Percentiles rank a stretch among this genome's conserved stretches.
Evolutionary conservation across 2,113 vertebrate genomes (phyloP).

Genomic region (mouse (Mus musculus)): DNA sequence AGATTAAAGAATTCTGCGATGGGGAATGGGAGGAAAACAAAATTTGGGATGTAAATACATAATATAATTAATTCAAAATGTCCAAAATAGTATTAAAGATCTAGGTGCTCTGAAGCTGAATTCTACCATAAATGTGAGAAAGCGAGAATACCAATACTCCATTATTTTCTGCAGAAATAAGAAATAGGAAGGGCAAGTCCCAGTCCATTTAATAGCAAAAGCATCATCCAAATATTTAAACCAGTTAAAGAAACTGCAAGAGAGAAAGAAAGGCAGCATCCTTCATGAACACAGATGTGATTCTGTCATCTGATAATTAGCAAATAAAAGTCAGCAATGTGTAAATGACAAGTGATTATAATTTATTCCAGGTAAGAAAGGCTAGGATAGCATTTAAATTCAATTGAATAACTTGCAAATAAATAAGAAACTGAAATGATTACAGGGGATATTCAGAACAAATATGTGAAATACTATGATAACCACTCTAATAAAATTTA

Average conservation of each 20-base stretch:
- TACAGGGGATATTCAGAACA: background rate
- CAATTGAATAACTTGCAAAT: background rate
- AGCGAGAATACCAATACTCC: fast-evolving
- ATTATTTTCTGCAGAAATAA: background rate
- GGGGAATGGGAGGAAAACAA: no score
- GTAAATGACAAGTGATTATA: background rate
- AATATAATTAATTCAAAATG: no score
- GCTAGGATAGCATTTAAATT: background rate
- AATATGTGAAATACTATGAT: background rate
- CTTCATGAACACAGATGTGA: background rate
- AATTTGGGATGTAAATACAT: no score
- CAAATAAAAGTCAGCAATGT: background rate
- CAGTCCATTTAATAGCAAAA: background rate
- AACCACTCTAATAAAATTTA: background rate
- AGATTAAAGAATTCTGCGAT: no score
- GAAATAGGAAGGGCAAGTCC: fast-evolving
- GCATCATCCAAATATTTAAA: background rate
- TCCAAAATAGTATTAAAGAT: background rate
- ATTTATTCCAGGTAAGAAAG: background rate
- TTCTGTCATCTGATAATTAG: background rate
- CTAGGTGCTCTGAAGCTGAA: fast-evolving
- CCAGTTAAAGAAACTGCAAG: background rate
- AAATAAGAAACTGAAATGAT: background rate
- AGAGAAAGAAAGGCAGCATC: background rate
- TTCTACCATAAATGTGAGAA: background rate